These are phyloP conservation scores for Hafferia zeledoni DNA, from an alignment of 2,797 vertebrate genomes.

Conservation along the genomic window DNA sequence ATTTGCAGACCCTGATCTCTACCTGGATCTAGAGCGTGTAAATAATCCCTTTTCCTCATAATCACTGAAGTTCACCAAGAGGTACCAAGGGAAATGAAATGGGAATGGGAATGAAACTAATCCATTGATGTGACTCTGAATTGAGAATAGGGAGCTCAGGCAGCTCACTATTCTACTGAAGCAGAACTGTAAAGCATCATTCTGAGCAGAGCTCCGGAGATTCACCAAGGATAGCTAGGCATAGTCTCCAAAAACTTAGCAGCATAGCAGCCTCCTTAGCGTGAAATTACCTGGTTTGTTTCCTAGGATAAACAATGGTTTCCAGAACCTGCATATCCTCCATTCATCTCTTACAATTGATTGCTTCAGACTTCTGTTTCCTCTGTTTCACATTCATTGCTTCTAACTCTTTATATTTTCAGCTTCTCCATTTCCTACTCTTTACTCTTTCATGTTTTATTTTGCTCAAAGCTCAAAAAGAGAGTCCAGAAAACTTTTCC, in stretches of 20 bases:
- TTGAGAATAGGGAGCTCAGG: background rate
- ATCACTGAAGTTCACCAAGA: conserved; percentile 29
- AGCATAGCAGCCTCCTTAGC: background rate
- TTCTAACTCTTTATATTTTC: background rate
- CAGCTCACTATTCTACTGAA: background rate
- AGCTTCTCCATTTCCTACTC: background rate
- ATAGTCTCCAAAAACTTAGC: background rate
- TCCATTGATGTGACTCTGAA: conserved; percentile 3
- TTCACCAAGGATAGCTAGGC: background rate
- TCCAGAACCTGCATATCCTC: background rate
- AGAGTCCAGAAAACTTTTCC: conserved; percentile 11
- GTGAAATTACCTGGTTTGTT: background rate
- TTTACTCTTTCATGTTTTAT: background rate
- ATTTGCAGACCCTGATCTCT: conserved; percentile 30
- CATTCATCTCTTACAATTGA: background rate
- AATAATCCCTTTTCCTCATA: conserved; percentile 50
- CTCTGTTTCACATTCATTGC: background rate
- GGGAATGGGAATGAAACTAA: conserved; percentile 40
- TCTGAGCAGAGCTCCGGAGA: background rate
- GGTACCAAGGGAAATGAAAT: background rate
- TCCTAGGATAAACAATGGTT: background rate
- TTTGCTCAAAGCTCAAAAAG: background rate
- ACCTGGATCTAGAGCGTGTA: conserved; percentile 12
- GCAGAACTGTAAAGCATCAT: background rate
- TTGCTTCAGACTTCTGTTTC: background rate